Percentiles rank a stretch among this genome's conserved stretches.
Evolutionary conservation across 1,140 invertebrate species (phyloP).

Genomic region (Thrips palmi): DNA sequence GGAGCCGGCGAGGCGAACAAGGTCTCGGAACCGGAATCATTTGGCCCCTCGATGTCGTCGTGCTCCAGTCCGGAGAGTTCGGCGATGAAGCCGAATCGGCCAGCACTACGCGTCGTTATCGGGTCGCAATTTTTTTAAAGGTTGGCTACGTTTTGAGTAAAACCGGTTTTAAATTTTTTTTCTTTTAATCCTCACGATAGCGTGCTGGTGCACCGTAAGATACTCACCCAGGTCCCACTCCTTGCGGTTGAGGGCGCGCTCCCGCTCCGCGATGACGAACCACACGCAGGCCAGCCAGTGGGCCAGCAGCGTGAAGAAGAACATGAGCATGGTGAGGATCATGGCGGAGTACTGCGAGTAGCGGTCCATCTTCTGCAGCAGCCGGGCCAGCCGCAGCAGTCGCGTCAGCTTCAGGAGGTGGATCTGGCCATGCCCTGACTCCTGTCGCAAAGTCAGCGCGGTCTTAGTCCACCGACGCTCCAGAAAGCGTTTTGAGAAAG

Average conservation of each 20-base stretch:
- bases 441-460: conserved; percentile 31
- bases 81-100: no score
- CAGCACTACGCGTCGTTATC: background rate
- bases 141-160: background rate
- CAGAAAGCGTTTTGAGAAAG: no score
- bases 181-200: background rate
- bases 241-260: conserved; percentile 45
- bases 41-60: no score
- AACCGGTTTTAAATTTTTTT: background rate
- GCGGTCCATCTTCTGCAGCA: conserved; percentile 95
- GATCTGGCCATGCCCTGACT: conserved; percentile 56
- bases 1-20: no score
- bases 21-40: no score
- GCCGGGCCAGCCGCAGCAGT: conserved; percentile 70
- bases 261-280: conserved; percentile 91
- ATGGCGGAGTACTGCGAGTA: conserved; percentile 95
- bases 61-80: no score
- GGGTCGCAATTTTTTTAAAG: background rate
- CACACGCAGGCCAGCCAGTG: conserved; percentile 99
- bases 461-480: no score
- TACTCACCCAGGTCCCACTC: conserved; percentile 61
- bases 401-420: conserved; percentile 91
- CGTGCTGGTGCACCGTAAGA: no score
- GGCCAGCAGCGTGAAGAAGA: conserved; percentile 86
- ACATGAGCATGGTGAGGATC: conserved; percentile 88